phyloP scores from a whole-genome alignment of 1,140 invertebrate genomes.

The Charaxes varanes region DNA sequence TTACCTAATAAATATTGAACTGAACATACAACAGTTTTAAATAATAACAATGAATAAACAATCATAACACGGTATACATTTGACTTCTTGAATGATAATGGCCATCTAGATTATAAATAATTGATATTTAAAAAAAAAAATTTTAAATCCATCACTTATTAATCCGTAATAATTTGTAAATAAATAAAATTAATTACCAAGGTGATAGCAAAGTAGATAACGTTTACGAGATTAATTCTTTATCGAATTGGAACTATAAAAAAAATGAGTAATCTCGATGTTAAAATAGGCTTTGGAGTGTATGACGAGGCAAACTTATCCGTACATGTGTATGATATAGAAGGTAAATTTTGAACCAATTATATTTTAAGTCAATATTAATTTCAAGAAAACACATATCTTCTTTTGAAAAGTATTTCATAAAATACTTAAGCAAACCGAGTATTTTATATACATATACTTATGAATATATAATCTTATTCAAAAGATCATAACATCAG shows the following conservation, averaged over 20 bases:
- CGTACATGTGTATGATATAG: conserved; percentile 8
- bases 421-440: too few relatives aligned
- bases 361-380: neutral
- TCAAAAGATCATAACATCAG: too few relatives aligned
- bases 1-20: too few relatives aligned
- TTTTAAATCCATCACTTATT: neutral
- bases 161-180: conserved; percentile 12
- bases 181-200: conserved; percentile 64
- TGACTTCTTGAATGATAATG: conserved; percentile 11
- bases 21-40: too few relatives aligned
- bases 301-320: conserved; percentile 5
- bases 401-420: too few relatives aligned
- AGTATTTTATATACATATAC: conserved; percentile 2
- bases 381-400: too few relatives aligned
- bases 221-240: too few relatives aligned
- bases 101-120: conserved; percentile 25
- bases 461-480: too few relatives aligned
- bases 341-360: too few relatives aligned
- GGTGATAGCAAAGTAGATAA: conserved; percentile 37
- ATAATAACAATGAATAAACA: too few relatives aligned
- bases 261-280: conserved; percentile 8
- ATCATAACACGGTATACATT: too few relatives aligned
- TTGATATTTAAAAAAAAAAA: conserved; percentile 17
- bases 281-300: neutral
- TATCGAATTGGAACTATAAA: neutral